Percentiles rank a stretch among this genome's conserved stretches.
phyloP scores from a whole-genome alignment of 2,797 vertebrate genomes.

The Cephalopachus bancanus region DNA sequence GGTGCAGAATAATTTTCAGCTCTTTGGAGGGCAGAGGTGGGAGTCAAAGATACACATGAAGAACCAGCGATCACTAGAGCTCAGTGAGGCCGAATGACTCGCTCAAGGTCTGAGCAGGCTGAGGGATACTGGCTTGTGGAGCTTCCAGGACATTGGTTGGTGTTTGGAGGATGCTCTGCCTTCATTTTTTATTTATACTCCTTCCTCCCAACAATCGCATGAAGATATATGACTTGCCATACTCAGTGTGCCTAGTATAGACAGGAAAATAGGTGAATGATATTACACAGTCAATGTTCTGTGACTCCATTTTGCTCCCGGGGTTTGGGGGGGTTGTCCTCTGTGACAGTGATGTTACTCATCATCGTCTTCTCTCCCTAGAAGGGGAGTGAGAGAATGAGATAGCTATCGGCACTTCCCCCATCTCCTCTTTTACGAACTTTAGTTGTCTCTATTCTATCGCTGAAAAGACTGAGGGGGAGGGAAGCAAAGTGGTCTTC shows the following conservation, averaged over 20 bases:
- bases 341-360: background rate
- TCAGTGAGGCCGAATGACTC: background rate
- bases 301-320: background rate
- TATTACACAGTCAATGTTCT: too few species aligned
- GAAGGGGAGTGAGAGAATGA: background rate
- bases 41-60: background rate
- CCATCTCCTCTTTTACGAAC: background rate
- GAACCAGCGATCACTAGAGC: background rate
- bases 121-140: background rate
- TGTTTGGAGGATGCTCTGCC: background rate
- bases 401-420: background rate
- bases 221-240: background rate
- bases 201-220: background rate
- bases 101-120: background rate
- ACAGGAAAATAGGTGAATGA: background rate
- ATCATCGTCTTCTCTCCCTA: too few species aligned
- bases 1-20: background rate
- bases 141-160: background rate
- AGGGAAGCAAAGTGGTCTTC: background rate
- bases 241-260: background rate
- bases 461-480: background rate
- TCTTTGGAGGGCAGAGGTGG: background rate
- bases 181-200: background rate
- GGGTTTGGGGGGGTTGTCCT: background rate
- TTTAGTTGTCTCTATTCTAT: background rate